Conservation (phyloP, 92 coral and sea anemone genomes). For the Chrysogorgia sp. region DNA sequence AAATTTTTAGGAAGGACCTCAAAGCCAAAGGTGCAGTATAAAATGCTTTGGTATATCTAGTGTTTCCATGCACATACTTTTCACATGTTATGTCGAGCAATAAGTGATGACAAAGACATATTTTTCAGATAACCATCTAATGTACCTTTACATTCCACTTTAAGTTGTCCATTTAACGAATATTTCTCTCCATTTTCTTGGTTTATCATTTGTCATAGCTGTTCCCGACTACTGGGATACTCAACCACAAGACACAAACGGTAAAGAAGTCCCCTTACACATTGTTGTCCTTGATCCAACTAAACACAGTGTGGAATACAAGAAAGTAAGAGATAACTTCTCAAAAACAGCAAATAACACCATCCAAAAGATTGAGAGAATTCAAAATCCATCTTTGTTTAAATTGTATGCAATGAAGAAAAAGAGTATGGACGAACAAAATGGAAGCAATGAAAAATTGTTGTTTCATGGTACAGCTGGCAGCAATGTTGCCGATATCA, state of each 20-base stretch:
- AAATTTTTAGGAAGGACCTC: conserved; percentile 64
- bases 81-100: too few species aligned
- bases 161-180: background rate
- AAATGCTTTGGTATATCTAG: too few species aligned
- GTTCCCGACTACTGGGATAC: conserved; percentile 70
- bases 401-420: conserved; percentile 54
- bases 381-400: conserved; percentile 65
- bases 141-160: background rate
- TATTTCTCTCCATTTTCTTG: too few species aligned
- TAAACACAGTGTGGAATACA: conserved; percentile 48
- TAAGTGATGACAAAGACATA: too few species aligned
- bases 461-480: conserved; percentile 72
- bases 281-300: conserved; percentile 61
- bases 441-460: conserved; percentile 66
- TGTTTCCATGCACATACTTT: too few species aligned
- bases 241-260: conserved; percentile 61
- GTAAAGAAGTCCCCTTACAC: conserved; percentile 62
- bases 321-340: conserved; percentile 24
- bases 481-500: conserved; percentile 46
- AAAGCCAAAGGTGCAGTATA: background rate
- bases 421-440: conserved; percentile 62
- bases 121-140: too few species aligned
- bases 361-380: conserved; percentile 59
- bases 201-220: conserved; percentile 40
- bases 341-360: conserved; percentile 22